Evolutionary conservation across 2,113 vertebrate species (phyloP).

Genomic region (Notarius lentiginosus): DNA sequence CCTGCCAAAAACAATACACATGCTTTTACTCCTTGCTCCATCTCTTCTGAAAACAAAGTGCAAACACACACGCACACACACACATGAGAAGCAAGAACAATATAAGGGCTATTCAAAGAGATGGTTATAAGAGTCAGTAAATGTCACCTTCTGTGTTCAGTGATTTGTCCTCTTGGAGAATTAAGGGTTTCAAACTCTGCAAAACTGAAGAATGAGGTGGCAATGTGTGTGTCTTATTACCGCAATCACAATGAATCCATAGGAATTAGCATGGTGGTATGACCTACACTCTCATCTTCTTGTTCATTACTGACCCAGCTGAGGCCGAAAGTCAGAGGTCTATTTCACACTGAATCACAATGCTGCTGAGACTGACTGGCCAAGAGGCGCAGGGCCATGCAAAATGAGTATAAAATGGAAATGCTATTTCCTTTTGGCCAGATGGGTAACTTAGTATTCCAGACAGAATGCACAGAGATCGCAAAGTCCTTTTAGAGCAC

Average conservation of each 20-base stretch:
- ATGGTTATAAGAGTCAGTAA: constrained; percentile 15
- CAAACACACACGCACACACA: not conserved
- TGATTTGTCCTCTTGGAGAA: constrained; percentile 18
- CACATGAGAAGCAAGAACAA: not conserved
- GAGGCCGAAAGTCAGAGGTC: constrained; percentile 50
- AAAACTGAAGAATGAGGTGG: constrained; percentile 24
- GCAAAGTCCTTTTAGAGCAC: constrained; percentile 52
- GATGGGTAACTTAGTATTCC: constrained; percentile 55
- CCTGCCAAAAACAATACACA: constrained; percentile 18
- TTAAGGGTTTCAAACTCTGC: not conserved
- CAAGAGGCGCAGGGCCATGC: constrained; percentile 29
- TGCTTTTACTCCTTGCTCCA: not conserved
- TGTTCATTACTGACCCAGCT: constrained; percentile 57
- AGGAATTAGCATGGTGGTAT: constrained; percentile 57
- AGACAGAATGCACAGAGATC: constrained; percentile 46
- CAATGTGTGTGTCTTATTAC: constrained; percentile 61
- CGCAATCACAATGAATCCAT: constrained; percentile 61
- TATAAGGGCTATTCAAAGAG: constrained; percentile 5
- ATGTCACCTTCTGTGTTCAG: constrained; percentile 30
- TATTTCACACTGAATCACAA: constrained; percentile 67
- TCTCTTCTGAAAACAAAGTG: not conserved
- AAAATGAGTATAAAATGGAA: constrained; percentile 57
- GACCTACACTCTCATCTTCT: constrained; percentile 64
- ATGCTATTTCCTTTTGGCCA: constrained; percentile 57
- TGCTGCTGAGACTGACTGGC: constrained; percentile 15